Evolutionary conservation across 2,113 vertebrate genomes (phyloP), one percentile per base, ranked within the genome.

Genomic region (Brevimyrus niger): DNA sequence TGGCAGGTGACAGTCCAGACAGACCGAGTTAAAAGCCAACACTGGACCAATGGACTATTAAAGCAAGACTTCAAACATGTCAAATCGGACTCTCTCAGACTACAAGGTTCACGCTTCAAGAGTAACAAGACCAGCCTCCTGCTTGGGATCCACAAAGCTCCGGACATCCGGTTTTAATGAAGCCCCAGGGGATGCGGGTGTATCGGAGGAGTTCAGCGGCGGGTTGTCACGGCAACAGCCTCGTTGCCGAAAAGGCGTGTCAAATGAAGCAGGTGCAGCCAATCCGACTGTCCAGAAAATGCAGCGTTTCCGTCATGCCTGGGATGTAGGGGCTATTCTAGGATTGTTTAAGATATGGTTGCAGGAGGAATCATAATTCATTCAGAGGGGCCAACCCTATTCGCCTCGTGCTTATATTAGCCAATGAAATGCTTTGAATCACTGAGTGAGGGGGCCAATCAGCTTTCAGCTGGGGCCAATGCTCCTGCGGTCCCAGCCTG

Each of bases 111-210:
- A 80, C 17, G 73, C 73, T 80, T 42, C 35, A 38, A 38, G 31
- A 42, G 73, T 42, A 42, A 19, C 73, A 7, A 38, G 35, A 80
- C 73, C 17, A 0, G 35, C 73, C 73, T 38, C 73, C 73, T 80
- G 73, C 73, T 42, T 38, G 15, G 73, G 15, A 80, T 80, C 35
- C 15, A 42, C 73, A 42, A 17, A 38, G 35, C 73, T 42, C 73
- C 11, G 73, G 73, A 80, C 73, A 42, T 80, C 73, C 73, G 73
- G 73, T 80, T 80, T 80, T 80, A 80, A 80, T 80, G 31, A 80
- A 19, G 31, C 73, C 73, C 73, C 73, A 42, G 31, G 73, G 15
- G 73, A 38, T 13, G 17, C 35, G 73, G 35, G 35, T 8, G 35
- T 19, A 38, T 38, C 35, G 4, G 46, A 21, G 61, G 58, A 27